These are phyloP conservation scores for Caenorhabditis inopinata DNA, from an alignment of 1,140 invertebrate genomes.

Conservation along the genomic window DNA sequence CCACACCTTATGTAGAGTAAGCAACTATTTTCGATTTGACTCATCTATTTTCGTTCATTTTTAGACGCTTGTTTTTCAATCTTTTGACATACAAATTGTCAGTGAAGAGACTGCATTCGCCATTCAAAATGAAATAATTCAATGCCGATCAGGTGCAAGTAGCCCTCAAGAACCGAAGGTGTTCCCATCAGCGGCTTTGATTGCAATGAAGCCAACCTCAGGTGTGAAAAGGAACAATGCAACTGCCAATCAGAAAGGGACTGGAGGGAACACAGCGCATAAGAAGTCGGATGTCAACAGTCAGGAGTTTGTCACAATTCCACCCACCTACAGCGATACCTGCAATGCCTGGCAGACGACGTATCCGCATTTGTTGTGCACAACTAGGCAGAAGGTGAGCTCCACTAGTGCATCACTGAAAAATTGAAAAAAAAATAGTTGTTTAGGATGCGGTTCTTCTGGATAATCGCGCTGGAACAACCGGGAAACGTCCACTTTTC, in stretches of 20 bases:
- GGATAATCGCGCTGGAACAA: constrained; percentile 59
- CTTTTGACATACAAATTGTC: constrained; percentile 50
- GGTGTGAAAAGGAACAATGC: constrained; percentile 52
- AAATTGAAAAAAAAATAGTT: background rate
- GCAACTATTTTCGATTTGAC: background rate
- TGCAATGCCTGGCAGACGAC: constrained; percentile 44
- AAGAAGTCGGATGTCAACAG: constrained; percentile 53
- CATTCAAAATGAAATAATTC: constrained; percentile 40
- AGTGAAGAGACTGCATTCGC: constrained; percentile 45
- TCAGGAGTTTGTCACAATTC: constrained; percentile 41
- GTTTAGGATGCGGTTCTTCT: constrained; percentile 53
- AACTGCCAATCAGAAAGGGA: constrained; percentile 40
- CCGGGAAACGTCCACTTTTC: constrained; percentile 62
- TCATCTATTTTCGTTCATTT: constrained; percentile 5
- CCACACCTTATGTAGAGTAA: background rate
- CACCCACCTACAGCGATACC: constrained; percentile 34
- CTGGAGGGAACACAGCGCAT: constrained; percentile 51
- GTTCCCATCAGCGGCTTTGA: constrained; percentile 46
- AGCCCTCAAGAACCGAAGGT: background rate
- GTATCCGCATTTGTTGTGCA: constrained; percentile 49
- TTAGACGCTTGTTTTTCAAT: constrained; percentile 36
- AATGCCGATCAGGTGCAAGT: constrained; percentile 4
- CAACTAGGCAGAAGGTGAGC: constrained; percentile 51
- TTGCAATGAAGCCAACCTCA: constrained; percentile 50
- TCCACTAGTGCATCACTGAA: too few relatives aligned